Conservation (phyloP, 2,888 invertebrate species). For the Formica aserva region DNA sequence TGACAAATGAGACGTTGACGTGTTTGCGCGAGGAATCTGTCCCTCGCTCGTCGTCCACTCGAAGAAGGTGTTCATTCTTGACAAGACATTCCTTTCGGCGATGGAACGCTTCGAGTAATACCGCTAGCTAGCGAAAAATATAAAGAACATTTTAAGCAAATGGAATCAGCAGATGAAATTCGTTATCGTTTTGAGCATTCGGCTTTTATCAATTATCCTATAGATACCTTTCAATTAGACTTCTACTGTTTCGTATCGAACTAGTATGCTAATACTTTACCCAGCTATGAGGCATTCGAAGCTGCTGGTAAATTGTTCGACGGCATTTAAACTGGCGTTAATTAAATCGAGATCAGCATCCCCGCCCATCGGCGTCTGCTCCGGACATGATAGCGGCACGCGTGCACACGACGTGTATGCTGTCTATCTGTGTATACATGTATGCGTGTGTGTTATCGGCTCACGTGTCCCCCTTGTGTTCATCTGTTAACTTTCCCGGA, state of each 20-base stretch:
- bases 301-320: slow-evolving; percentile 25
- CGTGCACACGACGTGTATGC: slow-evolving; percentile 20
- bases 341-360: slow-evolving; percentile 64
- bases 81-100: background rate
- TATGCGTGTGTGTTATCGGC: slow-evolving; percentile 46
- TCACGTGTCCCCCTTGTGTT: slow-evolving; percentile 43
- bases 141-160: background rate
- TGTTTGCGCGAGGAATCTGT: slow-evolving; percentile 23
- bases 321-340: slow-evolving; percentile 54
- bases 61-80: no score
- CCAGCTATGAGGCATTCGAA: background rate
- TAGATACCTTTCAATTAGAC: background rate
- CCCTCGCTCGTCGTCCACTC: background rate
- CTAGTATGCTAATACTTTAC: background rate
- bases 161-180: background rate
- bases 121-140: background rate
- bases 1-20: slow-evolving; percentile 54
- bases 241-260: background rate
- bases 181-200: background rate
- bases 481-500: slow-evolving; percentile 58
- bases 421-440: slow-evolving; percentile 6
- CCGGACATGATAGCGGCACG: slow-evolving; percentile 38
- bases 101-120: background rate
- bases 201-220: background rate
- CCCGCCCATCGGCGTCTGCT: slow-evolving; percentile 2